Base-by-base conservation (phyloP, 2,797 vertebrate genomes). In the Threskiornis aethiopicus region DNA sequence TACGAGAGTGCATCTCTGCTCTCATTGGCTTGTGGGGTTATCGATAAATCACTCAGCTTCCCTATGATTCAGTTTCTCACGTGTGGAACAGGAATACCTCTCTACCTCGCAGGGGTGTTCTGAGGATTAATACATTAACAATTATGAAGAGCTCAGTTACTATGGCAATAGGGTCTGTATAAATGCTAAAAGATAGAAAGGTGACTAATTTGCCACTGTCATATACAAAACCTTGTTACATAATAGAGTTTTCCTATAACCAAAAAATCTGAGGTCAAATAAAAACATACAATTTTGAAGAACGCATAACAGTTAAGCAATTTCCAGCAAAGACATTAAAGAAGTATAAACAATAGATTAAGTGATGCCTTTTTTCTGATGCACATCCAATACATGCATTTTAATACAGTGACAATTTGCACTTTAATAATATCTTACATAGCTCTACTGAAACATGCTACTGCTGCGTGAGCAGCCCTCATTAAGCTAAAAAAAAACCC, bases 111-210 rank as follows among this genome's bases (percentile, higher is more conserved):
- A 67, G 82, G 79, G 78, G 75, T 64, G 57, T 65, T 89, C 89
- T 77, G 82, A 78, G 65, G 54, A 96, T 94, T 96, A 97, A 94
- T 86, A 88, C 58, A 88, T 93, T 90, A 97, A 95, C 84, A 51
- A 59, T 94, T 84, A 85, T 29, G 67, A 97, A 71, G 76, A 94
- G 94, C 94, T 93, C 93, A 80, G 95, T 97, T 96, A 95, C 95
- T 96, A 96, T 97, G 95, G 94, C 92, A 97, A 97, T 97, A 54
- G 61, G 76, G 93, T 64, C 90, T 89, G 89, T n/a, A 89, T 39
- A 93, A 95, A 94, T n/a, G 51, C 65, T 83, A 89, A 89, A 95
- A 94, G 94, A 95, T 59, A 87, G 94, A 97, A 96, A 97, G 94
- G 95, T 96, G 93, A 95, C 94, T 97, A 93, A 96, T 95, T 95